Evolutionary conservation across 2,888 invertebrate species (phyloP), one percentile per base, ranked within the genome.

Genomic region (Morpho deidamia): DNA sequence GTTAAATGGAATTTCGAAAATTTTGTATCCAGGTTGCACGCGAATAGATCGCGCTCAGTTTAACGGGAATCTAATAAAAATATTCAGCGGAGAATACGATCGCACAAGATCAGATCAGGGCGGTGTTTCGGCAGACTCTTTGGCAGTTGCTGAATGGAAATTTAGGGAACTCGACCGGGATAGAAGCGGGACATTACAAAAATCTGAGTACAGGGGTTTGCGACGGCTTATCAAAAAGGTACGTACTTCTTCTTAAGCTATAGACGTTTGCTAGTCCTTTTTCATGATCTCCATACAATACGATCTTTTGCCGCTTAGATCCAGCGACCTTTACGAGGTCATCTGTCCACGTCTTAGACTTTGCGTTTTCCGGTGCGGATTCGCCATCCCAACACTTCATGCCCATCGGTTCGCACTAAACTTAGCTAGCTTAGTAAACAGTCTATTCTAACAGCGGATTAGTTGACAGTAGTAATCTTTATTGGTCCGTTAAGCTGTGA

Each of bases 71-170:
- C 90, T 98, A 44, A 93, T 97, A 64, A 94, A 95, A 67, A 95
- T 95, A 54, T 97, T 98, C 75, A 94, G 94, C 64, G 94, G 94
- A 33, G 97, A 98, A 80, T 95, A 92, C 64, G 81, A 88, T 45
- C 83, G 92, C 41, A 89, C 84, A 44, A 72, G 83, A 7, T 69
- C 79, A 1, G 78, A 73, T 10, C 45, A 62, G 2, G 64, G 69
- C 0, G 67, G 71, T 7, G 65, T 72, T n/a, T 57, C 77, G 3
- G 65, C 72, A 43, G 80, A 86, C 45, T 92, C 92, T 32, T 78
- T 84, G 11, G 71, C 78, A 10, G 94, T 97, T 0, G 90, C 97
- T 10, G 94, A 95, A 62, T 99, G 98, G 98, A 98, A 98, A 82
- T 99, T 98, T 78, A 85, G 91, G 23, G 92, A 93, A 59, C 90